Evolutionary conservation across 2,888 invertebrate species (phyloP).

Genomic region (Bruchidius siliquastri): DNA sequence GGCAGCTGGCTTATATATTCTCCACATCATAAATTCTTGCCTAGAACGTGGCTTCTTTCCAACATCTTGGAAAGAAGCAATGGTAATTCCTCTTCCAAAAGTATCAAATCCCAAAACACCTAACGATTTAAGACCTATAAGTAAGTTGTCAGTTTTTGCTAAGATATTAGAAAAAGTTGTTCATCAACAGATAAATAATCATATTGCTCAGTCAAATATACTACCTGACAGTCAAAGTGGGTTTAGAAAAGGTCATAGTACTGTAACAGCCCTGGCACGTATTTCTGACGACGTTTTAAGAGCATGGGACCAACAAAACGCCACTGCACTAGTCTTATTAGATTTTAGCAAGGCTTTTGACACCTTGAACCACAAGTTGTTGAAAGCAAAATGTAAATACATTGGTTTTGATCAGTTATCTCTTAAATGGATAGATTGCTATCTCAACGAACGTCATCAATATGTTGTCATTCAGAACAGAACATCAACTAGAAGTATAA

Average conservation of each 20-base stretch:
- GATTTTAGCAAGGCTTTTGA: conserved; percentile 6
- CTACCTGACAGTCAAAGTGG: conserved; percentile 1
- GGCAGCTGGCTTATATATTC: not conserved
- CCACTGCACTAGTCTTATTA: not conserved
- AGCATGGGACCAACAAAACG: not conserved
- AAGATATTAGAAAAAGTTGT: conserved; percentile 8
- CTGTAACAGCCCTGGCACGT: not conserved
- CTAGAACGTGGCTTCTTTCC: conserved; percentile 3
- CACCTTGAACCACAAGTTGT: conserved; percentile 1
- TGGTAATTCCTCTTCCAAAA: conserved; percentile 4
- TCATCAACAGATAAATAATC: conserved; percentile 1
- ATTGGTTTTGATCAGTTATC: not conserved
- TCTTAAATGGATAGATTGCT: not conserved
- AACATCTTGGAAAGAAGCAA: conserved; percentile 2
- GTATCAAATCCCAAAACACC: not conserved
- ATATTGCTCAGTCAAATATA: not conserved
- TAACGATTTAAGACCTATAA: too few relatives aligned
- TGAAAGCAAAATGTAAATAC: not conserved
- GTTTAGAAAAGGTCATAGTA: conserved; percentile 2
- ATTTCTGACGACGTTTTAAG: not conserved
- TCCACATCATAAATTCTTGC: conserved; percentile 6
- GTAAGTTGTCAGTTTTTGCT: conserved; percentile 1
- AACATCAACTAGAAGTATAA: not conserved
- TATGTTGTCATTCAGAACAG: not conserved
- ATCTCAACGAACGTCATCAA: not conserved